Evolutionary conservation across 1,140 invertebrate species (phyloP).

Genomic region (Danaus melanippus): DNA sequence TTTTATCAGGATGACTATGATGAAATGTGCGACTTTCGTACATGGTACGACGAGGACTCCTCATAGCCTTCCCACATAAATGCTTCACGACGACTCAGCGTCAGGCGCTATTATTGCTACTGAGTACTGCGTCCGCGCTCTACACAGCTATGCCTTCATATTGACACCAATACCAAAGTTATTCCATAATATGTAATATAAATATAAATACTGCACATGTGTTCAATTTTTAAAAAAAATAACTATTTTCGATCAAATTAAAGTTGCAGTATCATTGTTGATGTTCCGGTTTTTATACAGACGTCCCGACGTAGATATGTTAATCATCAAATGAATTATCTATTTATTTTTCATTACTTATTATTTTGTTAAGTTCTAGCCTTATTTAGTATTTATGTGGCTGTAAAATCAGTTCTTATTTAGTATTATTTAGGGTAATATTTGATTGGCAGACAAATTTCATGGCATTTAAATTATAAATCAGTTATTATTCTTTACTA

Average conservation of each 20-base stretch:
- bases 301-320: conserved; percentile 18
- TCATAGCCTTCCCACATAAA: conserved; percentile 40
- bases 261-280: conserved; percentile 36
- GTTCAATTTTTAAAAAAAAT: conserved; percentile 23
- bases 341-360: conserved; percentile 36
- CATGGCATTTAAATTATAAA: conserved; percentile 24
- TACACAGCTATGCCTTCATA: conserved; percentile 23
- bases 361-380: conserved; percentile 26
- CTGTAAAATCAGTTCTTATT: conserved; percentile 35
- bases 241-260: conserved; percentile 25
- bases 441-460: conserved; percentile 23
- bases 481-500: conserved; percentile 7
- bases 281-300: conserved; percentile 23
- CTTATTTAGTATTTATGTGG: conserved; percentile 36
- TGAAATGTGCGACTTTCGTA: conserved; percentile 55
- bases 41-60: conserved; percentile 63
- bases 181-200: conserved; percentile 47
- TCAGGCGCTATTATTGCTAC: conserved; percentile 2
- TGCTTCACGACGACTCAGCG: no score
- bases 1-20: conserved; percentile 56
- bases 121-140: conserved; percentile 11
- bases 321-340: conserved; percentile 32
- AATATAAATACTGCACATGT: conserved; percentile 42
- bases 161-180: conserved; percentile 60
- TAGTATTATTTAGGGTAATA: conserved; percentile 39